Conservation (phyloP, 2,797 vertebrate genomes). For the Sebastes hopkinsi region DNA sequence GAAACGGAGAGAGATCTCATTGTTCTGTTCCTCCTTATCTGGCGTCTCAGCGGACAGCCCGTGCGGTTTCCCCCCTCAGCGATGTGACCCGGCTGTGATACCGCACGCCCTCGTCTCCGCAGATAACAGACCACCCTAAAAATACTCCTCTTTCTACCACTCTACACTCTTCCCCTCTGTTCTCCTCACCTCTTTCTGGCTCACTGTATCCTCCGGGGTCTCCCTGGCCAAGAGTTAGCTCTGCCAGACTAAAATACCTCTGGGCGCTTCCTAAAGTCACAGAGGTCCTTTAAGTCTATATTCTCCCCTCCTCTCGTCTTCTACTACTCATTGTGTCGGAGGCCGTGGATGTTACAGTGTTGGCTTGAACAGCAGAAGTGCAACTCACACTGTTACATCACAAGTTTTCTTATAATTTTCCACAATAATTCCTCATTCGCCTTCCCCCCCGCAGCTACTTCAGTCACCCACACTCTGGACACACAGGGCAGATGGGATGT, state of each 20-base stretch:
- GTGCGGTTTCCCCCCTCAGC: conserved; percentile 66
- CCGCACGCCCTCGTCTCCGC: conserved; percentile 53
- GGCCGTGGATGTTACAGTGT: conserved; percentile 43
- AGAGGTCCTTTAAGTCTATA: conserved; percentile 53
- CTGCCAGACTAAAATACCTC: conserved; percentile 67
- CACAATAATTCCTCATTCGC: conserved; percentile 62
- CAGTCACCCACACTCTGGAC: conserved; percentile 80
- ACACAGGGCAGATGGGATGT: conserved; percentile 81
- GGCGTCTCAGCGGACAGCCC: conserved; percentile 46
- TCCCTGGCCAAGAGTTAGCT: conserved; percentile 47
- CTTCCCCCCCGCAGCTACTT: conserved; percentile 53
- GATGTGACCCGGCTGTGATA: conserved; percentile 74
- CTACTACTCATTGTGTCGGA: conserved; percentile 23
- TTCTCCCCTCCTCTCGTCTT: conserved; percentile 38
- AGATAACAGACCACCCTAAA: conserved; percentile 83
- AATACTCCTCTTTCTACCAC: conserved; percentile 72
- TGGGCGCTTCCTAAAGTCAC: conserved; percentile 59
- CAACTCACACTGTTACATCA: conserved; percentile 72
- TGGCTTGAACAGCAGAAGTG: conserved; percentile 52
- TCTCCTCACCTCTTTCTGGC: conserved; percentile 68
- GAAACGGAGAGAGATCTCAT: conserved; percentile 43
- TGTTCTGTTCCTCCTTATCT: conserved; percentile 73
- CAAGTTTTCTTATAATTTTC: conserved; percentile 72
- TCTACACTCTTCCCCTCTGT: conserved; percentile 41
- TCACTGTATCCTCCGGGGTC: conserved; percentile 60